phyloP scores from a whole-genome alignment of 2,888 invertebrate species.

The Drosophila tanythrix region DNA sequence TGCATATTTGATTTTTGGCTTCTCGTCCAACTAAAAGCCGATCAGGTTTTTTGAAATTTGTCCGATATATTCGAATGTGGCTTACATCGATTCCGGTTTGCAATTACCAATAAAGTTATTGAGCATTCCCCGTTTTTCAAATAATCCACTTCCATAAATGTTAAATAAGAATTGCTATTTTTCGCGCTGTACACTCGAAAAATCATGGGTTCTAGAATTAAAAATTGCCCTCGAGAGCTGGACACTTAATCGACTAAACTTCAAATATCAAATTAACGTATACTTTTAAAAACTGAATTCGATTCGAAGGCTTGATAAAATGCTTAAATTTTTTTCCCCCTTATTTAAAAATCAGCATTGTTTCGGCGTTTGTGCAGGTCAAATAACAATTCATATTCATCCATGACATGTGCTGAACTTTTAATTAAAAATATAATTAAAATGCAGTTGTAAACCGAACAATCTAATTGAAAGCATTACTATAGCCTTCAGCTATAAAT shows the following conservation, averaged over 20 bases:
- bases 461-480: neutral
- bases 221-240: neutral
- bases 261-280: neutral
- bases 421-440: neutral
- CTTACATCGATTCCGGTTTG: neutral
- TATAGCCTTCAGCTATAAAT: neutral
- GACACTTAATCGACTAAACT: neutral
- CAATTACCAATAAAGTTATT: neutral
- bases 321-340: neutral
- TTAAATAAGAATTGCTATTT: neutral
- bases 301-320: neutral
- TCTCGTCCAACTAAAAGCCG: neutral
- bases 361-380: neutral
- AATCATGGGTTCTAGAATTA: neutral
- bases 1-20: conserved; percentile 7
- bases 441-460: neutral
- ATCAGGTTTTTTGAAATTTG: neutral
- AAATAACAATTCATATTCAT: neutral
- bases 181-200: neutral
- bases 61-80: neutral
- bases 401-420: neutral
- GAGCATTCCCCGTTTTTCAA: neutral
- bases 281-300: neutral
- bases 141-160: neutral
- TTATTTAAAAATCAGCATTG: neutral